These are phyloP conservation scores for Danio choprae DNA, from an alignment of 2,797 vertebrate genomes.

Conservation along the genomic window DNA sequence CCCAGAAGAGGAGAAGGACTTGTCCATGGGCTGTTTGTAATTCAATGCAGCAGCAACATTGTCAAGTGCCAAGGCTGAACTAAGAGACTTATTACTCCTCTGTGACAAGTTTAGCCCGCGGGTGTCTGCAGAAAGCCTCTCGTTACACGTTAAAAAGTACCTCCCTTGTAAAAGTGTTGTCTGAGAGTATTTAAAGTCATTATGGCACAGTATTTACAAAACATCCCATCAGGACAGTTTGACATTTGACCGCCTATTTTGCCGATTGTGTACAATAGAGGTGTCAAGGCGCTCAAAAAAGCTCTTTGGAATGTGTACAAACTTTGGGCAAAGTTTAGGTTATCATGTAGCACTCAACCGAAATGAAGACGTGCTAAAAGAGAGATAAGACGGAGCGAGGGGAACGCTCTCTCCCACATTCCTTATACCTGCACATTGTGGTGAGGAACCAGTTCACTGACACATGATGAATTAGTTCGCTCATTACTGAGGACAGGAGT, in stretches of 20 bases:
- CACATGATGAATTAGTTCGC: conserved; percentile 60
- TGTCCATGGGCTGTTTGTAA: conserved; percentile 69
- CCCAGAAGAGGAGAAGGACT: conserved; percentile 61
- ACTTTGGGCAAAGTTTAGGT: conserved; percentile 68
- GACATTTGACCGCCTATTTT: conserved; percentile 72
- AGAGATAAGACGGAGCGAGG: conserved; percentile 55
- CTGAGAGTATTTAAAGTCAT: conserved; percentile 73
- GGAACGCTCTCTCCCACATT: conserved; percentile 56
- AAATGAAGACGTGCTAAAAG: conserved; percentile 58
- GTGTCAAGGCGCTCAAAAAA: conserved; percentile 66
- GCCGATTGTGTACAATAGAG: conserved; percentile 63
- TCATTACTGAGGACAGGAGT: conserved; percentile 48
- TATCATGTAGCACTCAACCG: conserved; percentile 69
- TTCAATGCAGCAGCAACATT: conserved; percentile 70
- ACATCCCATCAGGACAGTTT: conserved; percentile 66
- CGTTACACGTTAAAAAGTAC: conserved; percentile 69
- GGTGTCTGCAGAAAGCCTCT: conserved; percentile 66
- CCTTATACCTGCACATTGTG: conserved; percentile 50
- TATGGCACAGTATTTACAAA: conserved; percentile 70
- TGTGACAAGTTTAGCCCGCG: conserved; percentile 69
- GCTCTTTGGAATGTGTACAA: conserved; percentile 69
- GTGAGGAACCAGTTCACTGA: conserved; percentile 51
- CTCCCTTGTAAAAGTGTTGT: conserved; percentile 73
- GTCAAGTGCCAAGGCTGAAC: conserved; percentile 65
- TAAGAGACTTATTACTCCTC: conserved; percentile 66